Evolutionary conservation across 2,797 vertebrate genomes (phyloP).

Genomic region (Selene dorsalis): DNA sequence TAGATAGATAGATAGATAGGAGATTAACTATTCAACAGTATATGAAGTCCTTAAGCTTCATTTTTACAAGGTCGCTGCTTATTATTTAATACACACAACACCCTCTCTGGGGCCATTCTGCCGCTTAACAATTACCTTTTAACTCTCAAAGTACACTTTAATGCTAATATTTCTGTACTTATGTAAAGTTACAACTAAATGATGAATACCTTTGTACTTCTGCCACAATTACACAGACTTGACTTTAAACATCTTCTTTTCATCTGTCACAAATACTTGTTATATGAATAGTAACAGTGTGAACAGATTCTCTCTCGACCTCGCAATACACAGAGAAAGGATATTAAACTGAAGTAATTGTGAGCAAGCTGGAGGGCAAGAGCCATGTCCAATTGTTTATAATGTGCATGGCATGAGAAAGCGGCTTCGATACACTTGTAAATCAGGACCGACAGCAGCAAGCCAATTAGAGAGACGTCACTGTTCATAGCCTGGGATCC

Average conservation of each 20-base stretch:
- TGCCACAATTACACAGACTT: neutral
- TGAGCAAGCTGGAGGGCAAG: constrained; percentile 49
- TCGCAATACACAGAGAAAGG: neutral
- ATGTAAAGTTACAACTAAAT: neutral
- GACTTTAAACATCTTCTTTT: neutral
- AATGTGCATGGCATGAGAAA: constrained; percentile 59
- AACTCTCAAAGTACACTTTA: neutral
- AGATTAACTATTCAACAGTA: neutral
- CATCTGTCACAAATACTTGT: neutral
- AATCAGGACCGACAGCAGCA: constrained; percentile 63
- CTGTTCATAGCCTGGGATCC: constrained; percentile 56
- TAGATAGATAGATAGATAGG: no score
- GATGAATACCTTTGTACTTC: neutral
- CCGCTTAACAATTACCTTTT: neutral
- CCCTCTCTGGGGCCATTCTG: neutral
- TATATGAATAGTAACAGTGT: neutral
- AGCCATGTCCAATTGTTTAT: constrained; percentile 67
- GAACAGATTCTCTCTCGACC: neutral
- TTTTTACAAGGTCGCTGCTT: neutral
- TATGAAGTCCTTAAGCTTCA: neutral
- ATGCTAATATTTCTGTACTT: neutral
- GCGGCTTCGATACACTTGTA: constrained; percentile 65
- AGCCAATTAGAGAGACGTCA: constrained; percentile 69
- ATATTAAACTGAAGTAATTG: constrained; percentile 49
- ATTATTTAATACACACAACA: neutral